Evolutionary conservation across 1,140 invertebrate genomes (phyloP).

Genomic region (Bombyx mandarina): DNA sequence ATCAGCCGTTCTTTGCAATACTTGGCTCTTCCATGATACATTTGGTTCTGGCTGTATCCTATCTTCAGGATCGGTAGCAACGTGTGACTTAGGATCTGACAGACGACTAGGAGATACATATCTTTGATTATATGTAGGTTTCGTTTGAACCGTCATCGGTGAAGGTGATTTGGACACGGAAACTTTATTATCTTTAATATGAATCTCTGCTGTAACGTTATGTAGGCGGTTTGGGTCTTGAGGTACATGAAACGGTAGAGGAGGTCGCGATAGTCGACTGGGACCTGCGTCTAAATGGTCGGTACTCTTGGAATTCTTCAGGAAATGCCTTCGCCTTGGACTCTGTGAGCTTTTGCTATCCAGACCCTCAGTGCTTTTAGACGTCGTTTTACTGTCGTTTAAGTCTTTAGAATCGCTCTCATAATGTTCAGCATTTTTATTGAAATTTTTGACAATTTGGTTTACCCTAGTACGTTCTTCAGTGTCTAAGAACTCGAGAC

Average conservation of each 20-base stretch:
- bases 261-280: slow-evolving; percentile 38
- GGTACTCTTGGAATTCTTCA: slow-evolving; percentile 59
- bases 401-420: slow-evolving; percentile 54
- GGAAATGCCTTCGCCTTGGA: slow-evolving; percentile 36
- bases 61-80: slow-evolving; percentile 32
- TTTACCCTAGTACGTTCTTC: slow-evolving; percentile 60
- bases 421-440: slow-evolving; percentile 47
- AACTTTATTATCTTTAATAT: slow-evolving; percentile 54
- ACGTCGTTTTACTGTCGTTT: slow-evolving; percentile 49
- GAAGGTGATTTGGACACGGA: slow-evolving; percentile 52
- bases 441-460: slow-evolving; percentile 50
- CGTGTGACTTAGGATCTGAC: slow-evolving; percentile 40
- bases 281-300: slow-evolving; percentile 54
- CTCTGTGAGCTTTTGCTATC: slow-evolving; percentile 40
- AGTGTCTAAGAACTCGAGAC: slow-evolving; percentile 74
- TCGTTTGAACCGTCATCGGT: slow-evolving; percentile 32
- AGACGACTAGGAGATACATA: slow-evolving; percentile 41
- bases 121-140: slow-evolving; percentile 28
- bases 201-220: slow-evolving; percentile 66
- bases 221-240: slow-evolving; percentile 31
- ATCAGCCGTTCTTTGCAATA: slow-evolving; percentile 60
- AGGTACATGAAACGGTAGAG: slow-evolving; percentile 15
- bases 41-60: slow-evolving; percentile 27
- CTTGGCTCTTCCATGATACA: slow-evolving; percentile 60
- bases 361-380: slow-evolving; percentile 59